Percentiles rank a stretch among this genome's conserved stretches.
phyloP scores from a whole-genome alignment of 2,888 invertebrate genomes.

The Diadegma fenestrale region DNA sequence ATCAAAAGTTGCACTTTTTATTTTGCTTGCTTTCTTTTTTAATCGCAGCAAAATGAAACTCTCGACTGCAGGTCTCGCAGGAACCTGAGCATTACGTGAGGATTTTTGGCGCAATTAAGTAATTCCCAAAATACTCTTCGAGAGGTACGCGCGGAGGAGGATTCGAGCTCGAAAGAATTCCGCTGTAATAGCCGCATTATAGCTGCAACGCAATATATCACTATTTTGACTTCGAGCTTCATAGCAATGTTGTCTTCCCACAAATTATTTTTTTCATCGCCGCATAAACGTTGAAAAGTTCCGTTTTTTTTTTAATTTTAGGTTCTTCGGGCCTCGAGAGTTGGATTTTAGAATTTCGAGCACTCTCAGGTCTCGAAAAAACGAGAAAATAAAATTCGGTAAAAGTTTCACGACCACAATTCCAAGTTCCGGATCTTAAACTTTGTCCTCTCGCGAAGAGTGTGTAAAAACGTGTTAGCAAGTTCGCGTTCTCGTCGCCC shows the following conservation, averaged over 20 bases:
- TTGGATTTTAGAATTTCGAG: background rate
- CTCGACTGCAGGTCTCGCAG: slow-evolving; percentile 6
- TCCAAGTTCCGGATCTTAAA: background rate
- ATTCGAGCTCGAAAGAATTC: slow-evolving; percentile 36
- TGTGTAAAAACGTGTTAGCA: slow-evolving; percentile 54
- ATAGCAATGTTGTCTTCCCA: background rate
- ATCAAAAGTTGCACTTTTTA: slow-evolving; percentile 16
- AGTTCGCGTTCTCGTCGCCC: background rate
- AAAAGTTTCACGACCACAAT: background rate
- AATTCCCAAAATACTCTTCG: slow-evolving; percentile 41
- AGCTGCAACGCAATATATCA: slow-evolving; percentile 32
- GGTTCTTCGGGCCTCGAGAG: background rate
- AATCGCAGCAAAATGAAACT: too few relatives aligned
- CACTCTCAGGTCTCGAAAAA: background rate
- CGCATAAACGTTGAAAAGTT: too few relatives aligned
- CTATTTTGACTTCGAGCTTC: slow-evolving; percentile 1
- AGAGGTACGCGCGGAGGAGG: slow-evolving; percentile 8
- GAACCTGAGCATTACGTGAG: slow-evolving; percentile 57
- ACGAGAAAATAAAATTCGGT: background rate
- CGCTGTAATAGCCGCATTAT: slow-evolving; percentile 36
- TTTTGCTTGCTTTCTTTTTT: background rate
- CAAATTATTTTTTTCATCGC: background rate
- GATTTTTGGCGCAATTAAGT: slow-evolving; percentile 61
- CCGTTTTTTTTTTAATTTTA: background rate
- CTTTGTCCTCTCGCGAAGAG: background rate